These are phyloP conservation scores for Herpetotheres cachinnans DNA, from an alignment of 2,113 vertebrate genomes.

Conservation along the genomic window DNA sequence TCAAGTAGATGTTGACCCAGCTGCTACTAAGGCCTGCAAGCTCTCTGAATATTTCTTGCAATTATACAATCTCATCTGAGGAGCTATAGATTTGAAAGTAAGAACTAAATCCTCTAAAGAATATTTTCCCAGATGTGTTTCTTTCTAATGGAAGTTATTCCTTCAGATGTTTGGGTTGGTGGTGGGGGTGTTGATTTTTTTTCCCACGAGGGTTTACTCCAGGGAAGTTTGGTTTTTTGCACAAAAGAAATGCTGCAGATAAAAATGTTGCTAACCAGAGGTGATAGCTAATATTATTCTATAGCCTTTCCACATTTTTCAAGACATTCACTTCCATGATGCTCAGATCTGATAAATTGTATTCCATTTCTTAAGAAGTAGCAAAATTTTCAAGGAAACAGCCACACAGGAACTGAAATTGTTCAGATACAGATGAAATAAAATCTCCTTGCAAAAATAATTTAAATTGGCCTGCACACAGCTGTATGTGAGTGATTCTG, in stretches of 20 bases:
- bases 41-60: conserved; percentile 9
- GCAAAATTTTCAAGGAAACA: neutral
- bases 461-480: neutral
- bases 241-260: neutral
- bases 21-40: neutral
- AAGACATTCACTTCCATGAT: neutral
- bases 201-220: neutral
- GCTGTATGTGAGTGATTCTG: neutral
- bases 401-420: neutral
- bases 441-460: neutral
- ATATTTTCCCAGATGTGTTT: neutral
- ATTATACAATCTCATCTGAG: neutral
- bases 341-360: neutral
- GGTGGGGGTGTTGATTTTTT: neutral
- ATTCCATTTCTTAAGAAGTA: neutral
- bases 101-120: neutral
- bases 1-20: conserved; percentile 7
- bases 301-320: neutral
- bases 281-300: neutral
- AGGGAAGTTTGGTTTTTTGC: neutral
- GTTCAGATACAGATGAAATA: neutral
- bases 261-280: neutral
- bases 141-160: neutral
- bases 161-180: neutral
- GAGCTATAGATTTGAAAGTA: neutral